Base-by-base conservation (phyloP, 2,113 vertebrate genomes). In the Xiphorhynchus elegans region DNA sequence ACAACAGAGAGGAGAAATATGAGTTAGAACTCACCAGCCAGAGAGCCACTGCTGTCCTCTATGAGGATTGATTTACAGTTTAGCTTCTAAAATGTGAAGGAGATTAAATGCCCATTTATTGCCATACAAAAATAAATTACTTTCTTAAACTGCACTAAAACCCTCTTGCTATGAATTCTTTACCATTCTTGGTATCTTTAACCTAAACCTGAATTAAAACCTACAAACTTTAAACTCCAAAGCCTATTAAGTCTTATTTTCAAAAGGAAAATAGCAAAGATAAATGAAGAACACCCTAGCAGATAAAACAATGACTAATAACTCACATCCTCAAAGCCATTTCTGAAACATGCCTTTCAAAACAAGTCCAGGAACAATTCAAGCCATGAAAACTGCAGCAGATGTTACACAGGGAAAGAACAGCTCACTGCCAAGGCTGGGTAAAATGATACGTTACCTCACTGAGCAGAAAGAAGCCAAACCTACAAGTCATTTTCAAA, bases 261-360 rank as follows among this genome's bases (percentile, higher is more conserved):
- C 4, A 66, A 49, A 83, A 55, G 26, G 50, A 79, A 85, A 93
- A 69, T 39, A 91, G 77, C 29, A 42, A 85, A 44, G 25, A 82
- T 37, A 89, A 79, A 94, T n/a, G 26, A 60, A 84, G 56, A 84
- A 84, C 47, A 59, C 9, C 33, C 42, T 42, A 56, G 66, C 47
- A 81, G 76, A 68, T 56, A 74, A 84, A 90, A 74, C 60, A 90
- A 73, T 62, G 28, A 56, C 74, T 94, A 80, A 49, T 40, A 74
- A 94, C 72, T 81, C 58, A 70, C 53, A 40, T 79, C 58, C 74
- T 87, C 66, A 76, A 76, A 95, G 74, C 28, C 44, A 47, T 73
- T 96, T 94, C 82, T 83, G 70, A 85, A 90, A 66, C 29, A 17
- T 66, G 67, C 50, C 63, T 95, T 87, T 96, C 80, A 77, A 84